Evolutionary conservation across 2,888 invertebrate genomes (phyloP), one percentile per base, ranked within the genome.

Genomic region (Papilio demoleus): DNA sequence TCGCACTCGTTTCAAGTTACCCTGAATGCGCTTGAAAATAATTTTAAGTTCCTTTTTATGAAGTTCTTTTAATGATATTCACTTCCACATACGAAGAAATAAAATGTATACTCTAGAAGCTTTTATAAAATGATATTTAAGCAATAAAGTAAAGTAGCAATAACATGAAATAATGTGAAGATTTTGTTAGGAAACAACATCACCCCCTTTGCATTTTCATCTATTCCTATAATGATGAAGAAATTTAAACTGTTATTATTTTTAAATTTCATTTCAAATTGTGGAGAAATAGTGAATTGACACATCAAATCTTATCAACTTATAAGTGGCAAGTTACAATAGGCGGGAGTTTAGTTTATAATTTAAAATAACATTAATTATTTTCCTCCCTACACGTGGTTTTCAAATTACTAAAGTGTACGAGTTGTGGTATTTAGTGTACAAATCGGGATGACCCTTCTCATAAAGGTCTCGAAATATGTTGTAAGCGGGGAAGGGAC

Each of bases 401-500:
- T 87, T 87, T 79, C 76, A 76, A 76, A 72, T 86, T 83, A 88
- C 88, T 88, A 88, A 86, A 87, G 86, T 81, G 84, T 87, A 89
- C 87, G 87, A 87, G 88, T 89, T 84, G 84, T 81, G 70, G 75
- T 87, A 81, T 85, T 87, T 83, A 84, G 81, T 83, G 82, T 80
- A n/a, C n/a, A 76, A 79, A 79, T 76, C 78, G 75, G 79, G 79
- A 79, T 82, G 79, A 88, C 88, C 90, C 87, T 86, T 85, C 88
- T 91, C 90, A 90, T 90, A 90, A 89, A 86, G 84, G 82, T 76
- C 78, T 76, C 78, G 73, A 82, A 87, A 86, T 87, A 87, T 85
- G 86, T 84, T 84, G 78, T 83, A 79, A 80, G 81, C 76, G 80
- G 80, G 76, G 77, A 81, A 84, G 84, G 86, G 86, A 85, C 82